Evolutionary conservation across 1,140 invertebrate genomes (phyloP), one percentile per base, ranked within the genome.

Genomic region (Anagrus nilaparvatae): DNA sequence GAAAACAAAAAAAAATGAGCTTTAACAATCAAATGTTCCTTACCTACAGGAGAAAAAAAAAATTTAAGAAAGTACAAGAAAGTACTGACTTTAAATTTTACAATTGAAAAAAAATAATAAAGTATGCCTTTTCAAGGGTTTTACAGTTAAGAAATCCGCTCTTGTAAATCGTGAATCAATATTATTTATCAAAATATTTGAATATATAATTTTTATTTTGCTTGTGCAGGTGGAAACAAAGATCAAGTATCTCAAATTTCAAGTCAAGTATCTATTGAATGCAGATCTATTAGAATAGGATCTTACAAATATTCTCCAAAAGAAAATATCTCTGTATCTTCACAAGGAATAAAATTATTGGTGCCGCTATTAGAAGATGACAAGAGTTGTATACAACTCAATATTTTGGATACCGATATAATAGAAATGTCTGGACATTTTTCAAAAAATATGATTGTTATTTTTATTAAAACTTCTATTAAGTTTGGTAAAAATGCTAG

Each of bases 251-350:
- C 51, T 21, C 34, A 48, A 34, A 31, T n/a, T n/a, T n/a, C n/a
- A n/a, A n/a, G n/a, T n/a, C n/a, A n/a, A n/a, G n/a, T n/a, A n/a
- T n/a, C n/a, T 38, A n/a, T 47, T 49, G 28, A 37, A 36, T 87
- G 84, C 61, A 67, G 81, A 43, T 82, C 81, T n/a, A 75, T 87
- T 46, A 72, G 83, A 49, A 81, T 87, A 58, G 84, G 84, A 33
- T 83, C 82, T 5, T 83, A 84, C 54, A 81, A 79, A 67, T 84
- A 79, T 58, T 62, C 74, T 48, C 78, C 82, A 25, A 71, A 63
- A 36, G 79, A 82, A 53, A 73, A 74, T 61, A 73, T 84, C 61
- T 59, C 73, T 45, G 74, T 86, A 50, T 78, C 79, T 35, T 65
- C 70, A 9, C 74, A 68, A 53, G 78, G 78, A 25, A 63, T 87